These are phyloP conservation scores for Gobionotothen gibberifrons DNA, from an alignment of 2,797 vertebrate genomes.

Conservation along the genomic window DNA sequence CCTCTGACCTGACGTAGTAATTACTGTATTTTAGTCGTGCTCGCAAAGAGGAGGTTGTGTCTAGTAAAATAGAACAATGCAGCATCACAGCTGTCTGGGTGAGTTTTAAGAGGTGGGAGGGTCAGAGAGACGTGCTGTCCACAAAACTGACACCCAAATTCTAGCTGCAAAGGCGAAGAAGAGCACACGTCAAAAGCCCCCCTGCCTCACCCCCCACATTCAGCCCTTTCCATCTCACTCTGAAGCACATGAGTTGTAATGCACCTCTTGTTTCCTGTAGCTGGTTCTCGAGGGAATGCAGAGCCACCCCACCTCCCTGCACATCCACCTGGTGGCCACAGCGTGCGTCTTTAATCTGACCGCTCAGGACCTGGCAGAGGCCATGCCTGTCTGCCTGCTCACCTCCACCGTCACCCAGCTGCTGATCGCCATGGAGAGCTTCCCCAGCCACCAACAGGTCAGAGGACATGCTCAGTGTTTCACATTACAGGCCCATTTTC, in stretches of 20 bases:
- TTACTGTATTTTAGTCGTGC: conserved; percentile 27
- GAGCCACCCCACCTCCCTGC: conserved; percentile 89
- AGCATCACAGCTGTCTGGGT: conserved; percentile 10
- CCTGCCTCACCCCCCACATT: not conserved
- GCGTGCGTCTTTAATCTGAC: conserved; percentile 94
- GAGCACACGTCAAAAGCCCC: not conserved
- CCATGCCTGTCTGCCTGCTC: conserved; percentile 90
- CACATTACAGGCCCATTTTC: not conserved
- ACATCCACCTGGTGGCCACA: conserved; percentile 90
- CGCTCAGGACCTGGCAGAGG: conserved; percentile 87
- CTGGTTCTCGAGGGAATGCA: conserved; percentile 91
- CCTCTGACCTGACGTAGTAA: conserved; percentile 22
- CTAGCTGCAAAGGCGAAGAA: not conserved
- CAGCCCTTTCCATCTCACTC: not conserved
- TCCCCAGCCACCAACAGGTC: conserved; percentile 93
- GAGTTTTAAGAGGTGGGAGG: conserved; percentile 16
- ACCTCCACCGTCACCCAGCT: conserved; percentile 88
- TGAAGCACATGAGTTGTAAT: not conserved
- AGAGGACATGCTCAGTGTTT: not conserved
- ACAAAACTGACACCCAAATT: not conserved
- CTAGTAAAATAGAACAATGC: not conserved
- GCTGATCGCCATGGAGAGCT: conserved; percentile 91
- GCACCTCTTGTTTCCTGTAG: conserved; percentile 72
- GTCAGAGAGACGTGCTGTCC: conserved; percentile 1
- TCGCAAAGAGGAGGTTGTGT: conserved; percentile 10